These are phyloP conservation scores for Nilaparvata lugens DNA, from an alignment of 1,140 invertebrate species.

Conservation along the genomic window DNA sequence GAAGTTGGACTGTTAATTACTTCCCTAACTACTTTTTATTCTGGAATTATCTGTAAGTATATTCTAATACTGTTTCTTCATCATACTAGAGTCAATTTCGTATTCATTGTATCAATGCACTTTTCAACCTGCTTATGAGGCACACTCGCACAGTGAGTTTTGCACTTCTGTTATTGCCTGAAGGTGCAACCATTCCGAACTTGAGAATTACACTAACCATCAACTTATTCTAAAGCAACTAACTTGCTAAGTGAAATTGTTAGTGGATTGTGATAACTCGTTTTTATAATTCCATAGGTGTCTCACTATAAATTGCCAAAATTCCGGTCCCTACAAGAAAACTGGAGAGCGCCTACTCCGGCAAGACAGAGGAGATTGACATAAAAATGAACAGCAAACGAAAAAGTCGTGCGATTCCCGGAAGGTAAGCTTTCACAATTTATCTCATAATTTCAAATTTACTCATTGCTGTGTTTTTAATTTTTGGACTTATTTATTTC, in stretches of 20 bases:
- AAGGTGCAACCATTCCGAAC: background rate
- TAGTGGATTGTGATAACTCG: background rate
- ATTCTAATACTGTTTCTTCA: too few species aligned
- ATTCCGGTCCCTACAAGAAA: slow-evolving; percentile 49
- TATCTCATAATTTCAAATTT: background rate
- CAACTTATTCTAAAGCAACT: background rate
- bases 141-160: background rate
- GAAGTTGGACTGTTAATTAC: too few species aligned
- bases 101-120: background rate
- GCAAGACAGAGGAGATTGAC: slow-evolving; percentile 35
- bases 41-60: too few species aligned
- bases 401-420: slow-evolving; percentile 26
- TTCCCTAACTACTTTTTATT: too few species aligned
- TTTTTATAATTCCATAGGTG: background rate
- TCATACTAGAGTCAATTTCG: too few species aligned
- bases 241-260: background rate
- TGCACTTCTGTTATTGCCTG: background rate
- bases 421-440: background rate
- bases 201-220: background rate
- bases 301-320: slow-evolving; percentile 32
- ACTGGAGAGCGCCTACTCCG: slow-evolving; percentile 43
- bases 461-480: background rate
- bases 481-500: background rate
- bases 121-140: background rate
- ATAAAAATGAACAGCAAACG: slow-evolving; percentile 37